Evolutionary conservation across 1,140 invertebrate genomes (phyloP).

Genomic region (Zaprionus ghesquierei): DNA sequence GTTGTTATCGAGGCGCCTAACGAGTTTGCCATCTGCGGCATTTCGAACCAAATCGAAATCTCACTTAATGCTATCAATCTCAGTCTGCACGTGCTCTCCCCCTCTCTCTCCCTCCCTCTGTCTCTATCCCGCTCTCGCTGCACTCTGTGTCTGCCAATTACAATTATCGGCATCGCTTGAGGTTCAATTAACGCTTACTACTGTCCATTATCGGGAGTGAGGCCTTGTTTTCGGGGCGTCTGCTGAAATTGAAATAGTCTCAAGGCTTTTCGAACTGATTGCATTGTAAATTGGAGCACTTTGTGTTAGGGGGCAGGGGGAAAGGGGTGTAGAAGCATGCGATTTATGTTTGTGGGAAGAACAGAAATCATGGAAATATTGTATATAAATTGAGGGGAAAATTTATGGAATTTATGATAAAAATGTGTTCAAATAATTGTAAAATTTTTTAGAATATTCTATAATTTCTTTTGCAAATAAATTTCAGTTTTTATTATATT

Average conservation of each 20-base stretch:
- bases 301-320: background rate
- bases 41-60: background rate
- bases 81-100: background rate
- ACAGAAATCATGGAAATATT: background rate
- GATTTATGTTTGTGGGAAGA: background rate
- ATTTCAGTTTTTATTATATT: no score
- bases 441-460: no score
- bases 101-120: background rate
- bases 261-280: slow-evolving; percentile 41
- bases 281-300: slow-evolving; percentile 20
- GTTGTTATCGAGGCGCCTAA: slow-evolving; percentile 4
- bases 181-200: slow-evolving; percentile 80
- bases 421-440: no score
- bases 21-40: slow-evolving; percentile 9
- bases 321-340: background rate
- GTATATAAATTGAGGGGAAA: background rate
- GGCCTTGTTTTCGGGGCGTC: slow-evolving; percentile 57
- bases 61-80: background rate
- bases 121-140: background rate
- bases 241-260: slow-evolving; percentile 72
- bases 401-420: background rate
- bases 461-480: no score
- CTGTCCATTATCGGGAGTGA: slow-evolving; percentile 78
- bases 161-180: slow-evolving; percentile 70
- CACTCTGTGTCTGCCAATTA: slow-evolving; percentile 56